Evolutionary conservation across 2,888 invertebrate species (phyloP).

Genomic region (Synanthedon myopaeformis): DNA sequence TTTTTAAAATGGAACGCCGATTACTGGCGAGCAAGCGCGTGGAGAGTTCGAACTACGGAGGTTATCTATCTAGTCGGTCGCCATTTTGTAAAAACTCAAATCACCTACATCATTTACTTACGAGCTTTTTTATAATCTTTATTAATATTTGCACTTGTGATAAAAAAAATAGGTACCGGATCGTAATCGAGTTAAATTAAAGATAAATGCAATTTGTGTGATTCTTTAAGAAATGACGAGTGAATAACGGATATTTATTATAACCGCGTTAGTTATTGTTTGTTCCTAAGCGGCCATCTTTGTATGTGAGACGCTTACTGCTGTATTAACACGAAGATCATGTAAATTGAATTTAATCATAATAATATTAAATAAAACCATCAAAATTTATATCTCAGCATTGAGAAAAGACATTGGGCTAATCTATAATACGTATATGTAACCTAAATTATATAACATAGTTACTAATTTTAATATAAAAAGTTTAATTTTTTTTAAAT

Average conservation of each 20-base stretch:
- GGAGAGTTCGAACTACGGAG: background rate
- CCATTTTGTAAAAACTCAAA: constrained; percentile 22
- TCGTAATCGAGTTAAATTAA: constrained; percentile 2
- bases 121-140: constrained; percentile 58
- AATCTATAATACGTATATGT: no score
- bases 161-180: constrained; percentile 14
- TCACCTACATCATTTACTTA: constrained; percentile 28
- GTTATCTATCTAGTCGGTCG: constrained; percentile 7
- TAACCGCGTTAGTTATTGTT: constrained; percentile 25
- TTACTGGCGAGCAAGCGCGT: background rate
- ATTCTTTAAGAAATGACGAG: constrained; percentile 5
- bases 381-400: no score
- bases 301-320: constrained; percentile 35
- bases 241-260: constrained; percentile 16
- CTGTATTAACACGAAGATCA: constrained; percentile 23
- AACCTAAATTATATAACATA: no score
- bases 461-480: no score
- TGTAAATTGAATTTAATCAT: no score
- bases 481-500: no score
- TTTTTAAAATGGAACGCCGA: constrained; percentile 10
- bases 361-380: no score
- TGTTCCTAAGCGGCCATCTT: constrained; percentile 14
- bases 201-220: constrained; percentile 33
- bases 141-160: constrained; percentile 35
- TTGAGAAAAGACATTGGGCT: no score